A percentile compares a stretch with the other conserved stretches of the same genome.
Evolutionary conservation across 2,113 vertebrate genomes (phyloP).

Genomic region (Corythoichthys haematopterus): DNA sequence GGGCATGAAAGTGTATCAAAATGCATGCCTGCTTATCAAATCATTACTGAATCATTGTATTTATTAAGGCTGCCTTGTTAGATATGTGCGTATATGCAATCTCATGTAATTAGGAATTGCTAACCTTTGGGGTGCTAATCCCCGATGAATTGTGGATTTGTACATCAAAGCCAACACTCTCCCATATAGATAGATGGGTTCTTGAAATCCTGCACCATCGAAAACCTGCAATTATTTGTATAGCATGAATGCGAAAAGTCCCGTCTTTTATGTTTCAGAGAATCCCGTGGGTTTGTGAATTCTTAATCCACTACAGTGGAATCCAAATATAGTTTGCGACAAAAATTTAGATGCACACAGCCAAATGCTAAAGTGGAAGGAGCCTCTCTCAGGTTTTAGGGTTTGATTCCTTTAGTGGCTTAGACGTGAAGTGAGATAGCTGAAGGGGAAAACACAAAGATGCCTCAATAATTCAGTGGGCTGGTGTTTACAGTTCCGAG

Average conservation of each 20-base stretch:
- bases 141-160: slow-evolving; percentile 78
- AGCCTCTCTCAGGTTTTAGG: slow-evolving; percentile 40
- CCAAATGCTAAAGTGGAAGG: slow-evolving; percentile 25
- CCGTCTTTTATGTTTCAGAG: slow-evolving; percentile 72
- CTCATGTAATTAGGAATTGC: slow-evolving; percentile 77
- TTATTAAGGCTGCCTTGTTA: slow-evolving; percentile 75
- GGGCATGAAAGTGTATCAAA: slow-evolving; percentile 41
- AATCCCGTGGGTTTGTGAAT: slow-evolving; percentile 77
- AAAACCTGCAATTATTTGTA: slow-evolving; percentile 80
- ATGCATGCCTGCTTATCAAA: slow-evolving; percentile 58
- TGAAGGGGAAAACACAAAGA: slow-evolving; percentile 31
- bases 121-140: slow-evolving; percentile 80
- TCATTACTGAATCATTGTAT: slow-evolving; percentile 66
- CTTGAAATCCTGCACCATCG: slow-evolving; percentile 75
- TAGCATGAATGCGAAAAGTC: slow-evolving; percentile 73
- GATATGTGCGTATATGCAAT: slow-evolving; percentile 72
- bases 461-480: slow-evolving; percentile 26
- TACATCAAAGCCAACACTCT: slow-evolving; percentile 77
- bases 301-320: slow-evolving; percentile 76
- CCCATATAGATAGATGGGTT: slow-evolving; percentile 70
- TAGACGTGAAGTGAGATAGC: slow-evolving; percentile 42
- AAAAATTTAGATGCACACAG: slow-evolving; percentile 2
- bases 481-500: slow-evolving; percentile 26
- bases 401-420: slow-evolving; percentile 61
- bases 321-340: slow-evolving; percentile 75